Evolutionary conservation across 2,797 vertebrate genomes (phyloP), one percentile per base, ranked within the genome.

Genomic region (Xenentodon cancila): DNA sequence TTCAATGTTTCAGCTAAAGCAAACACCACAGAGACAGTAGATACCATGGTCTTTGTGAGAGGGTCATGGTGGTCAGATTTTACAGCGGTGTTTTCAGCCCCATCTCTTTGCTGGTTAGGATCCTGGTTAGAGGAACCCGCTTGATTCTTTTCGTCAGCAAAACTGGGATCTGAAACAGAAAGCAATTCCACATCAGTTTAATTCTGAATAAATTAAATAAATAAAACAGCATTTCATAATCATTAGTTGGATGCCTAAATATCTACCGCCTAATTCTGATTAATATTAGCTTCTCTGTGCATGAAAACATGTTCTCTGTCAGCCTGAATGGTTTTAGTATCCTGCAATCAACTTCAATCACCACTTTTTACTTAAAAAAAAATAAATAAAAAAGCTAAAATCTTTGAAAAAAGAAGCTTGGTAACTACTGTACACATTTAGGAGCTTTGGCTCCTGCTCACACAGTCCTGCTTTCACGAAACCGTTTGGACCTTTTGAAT

Each of bases 11-110:
- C 77, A 84, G 80, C 56, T 37, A 3, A 37, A 40, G 37, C 37
- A 40, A 16, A 40, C 4, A 40, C 12, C 59, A 77, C 56, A 16
- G 76, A 73, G 72, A 76, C 74, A 75, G 57, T 79, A n/a, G 81
- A 80, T 88, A 89, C 89, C 88, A 17, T 70, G n/a, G 86, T 82
- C 71, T 89, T 80, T 45, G 69, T 76, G 55, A 76, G 78, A 85
- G 82, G 75, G 72, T 73, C 71, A 2, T 50, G 7, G 73, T 82
- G 53, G 71, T 56, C 65, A 56, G 71, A 67, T 67, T 71, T 73
- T 59, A 43, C 63, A 66, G 65, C 44, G 17, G 59, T 1, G 48
- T 32, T 22, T 13, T 75, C 64, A 30, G 76, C 49, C 20, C 20
- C 47, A 3, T 54, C 37, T 32, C 58, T 73, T 21, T 66, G 54